phyloP scores from a whole-genome alignment of 2,888 invertebrate genomes.

The Nesidiocoris tenuis region DNA sequence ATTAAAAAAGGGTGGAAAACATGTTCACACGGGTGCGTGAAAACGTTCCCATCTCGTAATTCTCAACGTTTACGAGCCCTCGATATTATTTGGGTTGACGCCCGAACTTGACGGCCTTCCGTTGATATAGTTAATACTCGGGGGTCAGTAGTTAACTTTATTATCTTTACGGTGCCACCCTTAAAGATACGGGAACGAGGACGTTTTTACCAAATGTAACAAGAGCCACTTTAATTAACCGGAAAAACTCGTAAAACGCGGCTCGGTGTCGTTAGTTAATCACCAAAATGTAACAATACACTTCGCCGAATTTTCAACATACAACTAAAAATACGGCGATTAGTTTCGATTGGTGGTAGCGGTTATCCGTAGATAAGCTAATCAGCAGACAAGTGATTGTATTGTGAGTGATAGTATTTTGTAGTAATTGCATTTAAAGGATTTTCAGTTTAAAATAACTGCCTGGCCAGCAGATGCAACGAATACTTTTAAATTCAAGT shows the following conservation, averaged over 20 bases:
- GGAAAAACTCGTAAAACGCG: not conserved
- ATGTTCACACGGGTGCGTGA: not conserved
- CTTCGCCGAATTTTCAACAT: too few species aligned
- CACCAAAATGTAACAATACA: too few species aligned
- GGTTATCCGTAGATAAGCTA: too few species aligned
- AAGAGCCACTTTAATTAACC: not conserved
- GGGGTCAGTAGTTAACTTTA: conserved; percentile 21
- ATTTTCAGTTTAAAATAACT: too few species aligned
- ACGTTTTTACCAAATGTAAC: not conserved
- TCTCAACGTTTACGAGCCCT: not conserved
- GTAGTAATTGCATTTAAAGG: too few species aligned
- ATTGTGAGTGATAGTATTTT: too few species aligned
- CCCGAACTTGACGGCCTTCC: conserved; percentile 28
- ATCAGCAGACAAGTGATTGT: too few species aligned
- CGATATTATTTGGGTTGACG: conserved; percentile 16
- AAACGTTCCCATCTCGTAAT: not conserved
- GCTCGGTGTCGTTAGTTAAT: too few species aligned
- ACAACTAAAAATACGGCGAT: too few species aligned
- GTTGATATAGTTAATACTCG: conserved; percentile 24
- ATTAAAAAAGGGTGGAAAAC: conserved; percentile 17
- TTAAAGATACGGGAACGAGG: conserved; percentile 22
- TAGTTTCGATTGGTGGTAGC: too few species aligned
- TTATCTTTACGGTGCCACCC: conserved; percentile 34
- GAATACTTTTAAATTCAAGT: too few species aligned
- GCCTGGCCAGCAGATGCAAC: too few species aligned